These are phyloP conservation scores for Dromococcyx pavoninus DNA, from an alignment of 2,797 vertebrate species.

Conservation along the genomic window DNA sequence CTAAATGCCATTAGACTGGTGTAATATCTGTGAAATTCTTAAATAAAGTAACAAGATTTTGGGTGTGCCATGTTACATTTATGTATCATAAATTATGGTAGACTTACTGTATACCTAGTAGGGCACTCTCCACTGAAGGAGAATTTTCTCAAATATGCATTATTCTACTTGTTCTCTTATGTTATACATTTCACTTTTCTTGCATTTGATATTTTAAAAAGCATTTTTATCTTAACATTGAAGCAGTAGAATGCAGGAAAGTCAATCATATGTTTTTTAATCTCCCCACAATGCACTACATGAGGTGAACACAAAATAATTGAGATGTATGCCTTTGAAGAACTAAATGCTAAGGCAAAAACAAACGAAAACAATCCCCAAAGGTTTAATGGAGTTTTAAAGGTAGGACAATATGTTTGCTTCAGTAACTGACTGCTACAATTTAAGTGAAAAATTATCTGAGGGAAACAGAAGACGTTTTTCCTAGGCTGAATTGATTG, in stretches of 20 bases:
- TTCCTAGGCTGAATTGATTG: background rate
- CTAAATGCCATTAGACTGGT: background rate
- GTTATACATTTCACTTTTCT: background rate
- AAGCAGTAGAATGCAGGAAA: background rate
- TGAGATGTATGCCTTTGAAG: background rate
- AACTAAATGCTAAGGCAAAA: background rate
- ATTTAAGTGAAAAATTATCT: background rate
- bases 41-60: background rate
- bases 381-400: background rate
- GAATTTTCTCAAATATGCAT: background rate
- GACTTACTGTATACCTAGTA: background rate
- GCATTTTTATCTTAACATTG: background rate
- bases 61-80: background rate
- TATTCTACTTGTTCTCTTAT: constrained; percentile 12
- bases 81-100: background rate
- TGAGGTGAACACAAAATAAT: background rate
- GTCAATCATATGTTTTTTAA: background rate
- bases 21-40: background rate
- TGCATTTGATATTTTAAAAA: constrained; percentile 12
- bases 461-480: background rate
- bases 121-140: background rate
- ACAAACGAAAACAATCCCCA: background rate
- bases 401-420: background rate
- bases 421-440: background rate
- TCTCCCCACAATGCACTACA: background rate